Conservation (phyloP, 2,797 vertebrate species). For the Acropternis orthonyx region DNA sequence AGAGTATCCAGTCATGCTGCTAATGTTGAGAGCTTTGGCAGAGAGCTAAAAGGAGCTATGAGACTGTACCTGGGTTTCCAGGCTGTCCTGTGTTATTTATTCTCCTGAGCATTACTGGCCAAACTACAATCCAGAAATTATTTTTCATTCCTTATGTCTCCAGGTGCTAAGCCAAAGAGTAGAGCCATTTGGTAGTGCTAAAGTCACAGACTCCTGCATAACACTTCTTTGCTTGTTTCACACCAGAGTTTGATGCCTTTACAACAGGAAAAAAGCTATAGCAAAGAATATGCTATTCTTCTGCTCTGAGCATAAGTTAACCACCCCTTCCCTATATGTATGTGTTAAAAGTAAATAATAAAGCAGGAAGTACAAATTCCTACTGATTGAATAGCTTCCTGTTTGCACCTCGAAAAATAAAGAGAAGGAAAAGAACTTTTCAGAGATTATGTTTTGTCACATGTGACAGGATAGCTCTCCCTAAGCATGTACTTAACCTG, state of each 20-base stretch:
- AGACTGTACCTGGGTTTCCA: not conserved
- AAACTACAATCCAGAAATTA: not conserved
- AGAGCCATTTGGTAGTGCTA: not conserved
- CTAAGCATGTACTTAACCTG: not conserved
- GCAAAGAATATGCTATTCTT: not conserved
- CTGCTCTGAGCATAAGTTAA: not conserved
- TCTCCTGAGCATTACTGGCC: not conserved
- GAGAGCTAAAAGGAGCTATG: not conserved
- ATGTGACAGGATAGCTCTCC: not conserved
- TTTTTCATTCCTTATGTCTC: not conserved
- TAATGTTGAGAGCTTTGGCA: not conserved
- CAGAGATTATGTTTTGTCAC: not conserved
- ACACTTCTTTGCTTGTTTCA: not conserved
- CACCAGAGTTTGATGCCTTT: not conserved
- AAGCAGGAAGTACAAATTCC: not conserved
- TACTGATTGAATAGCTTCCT: not conserved
- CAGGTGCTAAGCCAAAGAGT: not conserved
- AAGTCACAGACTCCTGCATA: not conserved
- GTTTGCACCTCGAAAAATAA: not conserved
- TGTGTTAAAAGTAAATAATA: not conserved
- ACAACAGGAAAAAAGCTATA: not conserved
- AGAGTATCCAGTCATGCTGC: not conserved
- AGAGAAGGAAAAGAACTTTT: conserved; percentile 3
- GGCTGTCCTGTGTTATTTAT: not conserved
- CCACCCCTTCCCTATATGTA: not conserved